A percentile compares a stretch with the other conserved stretches of the same genome.
Conservation (phyloP, 1,140 invertebrate species). For the Holcopasites calliopsidis region DNA sequence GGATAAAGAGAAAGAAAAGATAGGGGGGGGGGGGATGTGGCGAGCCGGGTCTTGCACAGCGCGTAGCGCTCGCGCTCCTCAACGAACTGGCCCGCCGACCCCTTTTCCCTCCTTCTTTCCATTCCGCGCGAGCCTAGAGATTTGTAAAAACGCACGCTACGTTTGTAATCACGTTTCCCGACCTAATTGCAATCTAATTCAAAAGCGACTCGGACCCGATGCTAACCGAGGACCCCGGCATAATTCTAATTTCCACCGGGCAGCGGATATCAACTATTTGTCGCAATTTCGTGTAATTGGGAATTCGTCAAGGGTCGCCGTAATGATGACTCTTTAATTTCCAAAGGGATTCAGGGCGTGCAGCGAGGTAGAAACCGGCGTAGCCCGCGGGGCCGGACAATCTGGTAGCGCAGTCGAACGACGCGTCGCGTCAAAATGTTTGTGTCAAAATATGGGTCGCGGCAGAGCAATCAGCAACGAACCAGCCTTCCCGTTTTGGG, state of each 20-base stretch:
- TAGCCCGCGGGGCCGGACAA: no score
- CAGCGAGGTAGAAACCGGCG: no score
- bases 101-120: background rate
- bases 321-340: no score
- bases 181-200: conserved; percentile 12
- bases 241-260: background rate
- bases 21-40: background rate
- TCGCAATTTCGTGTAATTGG: no score
- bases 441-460: conserved; percentile 62
- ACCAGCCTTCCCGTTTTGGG: conserved; percentile 49
- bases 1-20: conserved; percentile 21
- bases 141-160: conserved; percentile 5
- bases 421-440: conserved; percentile 56
- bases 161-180: background rate
- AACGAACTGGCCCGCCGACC: conserved; percentile 11
- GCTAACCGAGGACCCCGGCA: no score
- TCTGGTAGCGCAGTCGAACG: conserved; percentile 31
- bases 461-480: conserved; percentile 58
- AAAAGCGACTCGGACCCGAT: background rate
- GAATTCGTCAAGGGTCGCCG: no score
- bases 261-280: no score
- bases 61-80: conserved; percentile 25
- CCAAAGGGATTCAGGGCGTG: background rate
- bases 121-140: background rate
- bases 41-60: no score